Evolutionary conservation across 2,888 invertebrate genomes (phyloP), one percentile per base, ranked within the genome.

Genomic region (Endotricha flammealis): DNA sequence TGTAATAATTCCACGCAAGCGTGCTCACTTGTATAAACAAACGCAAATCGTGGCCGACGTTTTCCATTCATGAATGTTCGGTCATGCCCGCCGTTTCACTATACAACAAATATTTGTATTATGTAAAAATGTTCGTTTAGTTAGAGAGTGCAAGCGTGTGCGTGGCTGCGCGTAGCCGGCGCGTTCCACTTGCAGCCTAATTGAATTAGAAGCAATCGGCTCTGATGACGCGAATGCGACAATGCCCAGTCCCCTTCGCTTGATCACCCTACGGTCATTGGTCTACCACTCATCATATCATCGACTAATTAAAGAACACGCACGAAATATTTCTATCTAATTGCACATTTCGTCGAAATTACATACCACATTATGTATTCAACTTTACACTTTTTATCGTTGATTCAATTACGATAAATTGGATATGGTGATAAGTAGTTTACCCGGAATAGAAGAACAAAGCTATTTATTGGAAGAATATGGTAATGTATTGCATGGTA

Each of bases 131-230:
- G 40, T 52, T 46, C 37, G 33, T 29, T 30, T 44, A 44, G 43
- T 30, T 44, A 44, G 43, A 38, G 44, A 45, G 42, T 60, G 57
- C 51, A 56, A 57, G 52, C 6, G 59, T 50, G 48, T 46, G 49
- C 48, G 52, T 48, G 47, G 36, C 41, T 42, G 50, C 53, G 56
- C 53, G 53, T 55, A 57, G 56, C 57, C 20, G 50, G 59, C 67
- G 64, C 65, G 79, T 71, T 79, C 80, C 63, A 80, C 72, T 79
- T 77, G 74, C 67, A 65, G 53, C 48, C 61, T 82, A 83, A 85
- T 85, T 83, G 61, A 83, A 83, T 85, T 85, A 85, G 72, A 64
- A 66, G 66, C 80, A 77, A 79, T 76, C 71, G 77, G 63, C 70
- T 69, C 53, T 53, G 56, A 44, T 58, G 61, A 57, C 56, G 49